Evolutionary conservation across 1,140 invertebrate species (phyloP).

Genomic region (Mamestra configurata): DNA sequence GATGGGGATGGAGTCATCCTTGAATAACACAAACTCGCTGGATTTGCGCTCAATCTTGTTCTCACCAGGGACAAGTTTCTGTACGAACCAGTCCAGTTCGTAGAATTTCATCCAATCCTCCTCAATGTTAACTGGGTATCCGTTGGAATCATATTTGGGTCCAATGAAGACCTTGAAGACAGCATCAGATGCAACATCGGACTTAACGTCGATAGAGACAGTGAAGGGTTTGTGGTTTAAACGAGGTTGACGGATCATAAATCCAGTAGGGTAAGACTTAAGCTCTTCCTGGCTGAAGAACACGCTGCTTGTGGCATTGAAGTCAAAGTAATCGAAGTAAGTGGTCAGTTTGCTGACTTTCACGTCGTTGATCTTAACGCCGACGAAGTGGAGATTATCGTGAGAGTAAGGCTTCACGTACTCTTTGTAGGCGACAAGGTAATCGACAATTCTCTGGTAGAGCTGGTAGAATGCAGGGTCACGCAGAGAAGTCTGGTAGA

Average conservation of each 20-base stretch:
- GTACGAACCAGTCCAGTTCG: constrained; percentile 91
- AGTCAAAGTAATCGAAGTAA: constrained; percentile 88
- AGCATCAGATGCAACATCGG: constrained; percentile 43
- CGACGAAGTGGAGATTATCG: constrained; percentile 88
- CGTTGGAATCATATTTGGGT: constrained; percentile 84
- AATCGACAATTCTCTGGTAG: constrained; percentile 89
- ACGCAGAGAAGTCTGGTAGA: constrained; percentile 89
- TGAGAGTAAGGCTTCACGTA: constrained; percentile 89
- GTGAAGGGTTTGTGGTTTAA: constrained; percentile 91
- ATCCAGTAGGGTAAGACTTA: constrained; percentile 63
- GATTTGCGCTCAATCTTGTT: constrained; percentile 91
- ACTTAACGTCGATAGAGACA: constrained; percentile 59
- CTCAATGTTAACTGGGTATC: constrained; percentile 88
- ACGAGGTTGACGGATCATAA: constrained; percentile 88
- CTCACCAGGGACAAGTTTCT: constrained; percentile 89
- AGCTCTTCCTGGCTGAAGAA: constrained; percentile 69
- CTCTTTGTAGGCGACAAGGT: constrained; percentile 89
- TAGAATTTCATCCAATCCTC: constrained; percentile 90
- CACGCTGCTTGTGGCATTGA: constrained; percentile 85
- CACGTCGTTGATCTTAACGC: constrained; percentile 88
- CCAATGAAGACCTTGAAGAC: constrained; percentile 52
- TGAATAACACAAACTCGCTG: constrained; percentile 89
- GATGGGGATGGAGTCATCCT: constrained; percentile 90
- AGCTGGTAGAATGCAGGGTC: constrained; percentile 91
- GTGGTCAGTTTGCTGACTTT: constrained; percentile 87